Evolutionary conservation across 2,113 vertebrate species (phyloP).

Genomic region (Hemibagrus wyckioides): DNA sequence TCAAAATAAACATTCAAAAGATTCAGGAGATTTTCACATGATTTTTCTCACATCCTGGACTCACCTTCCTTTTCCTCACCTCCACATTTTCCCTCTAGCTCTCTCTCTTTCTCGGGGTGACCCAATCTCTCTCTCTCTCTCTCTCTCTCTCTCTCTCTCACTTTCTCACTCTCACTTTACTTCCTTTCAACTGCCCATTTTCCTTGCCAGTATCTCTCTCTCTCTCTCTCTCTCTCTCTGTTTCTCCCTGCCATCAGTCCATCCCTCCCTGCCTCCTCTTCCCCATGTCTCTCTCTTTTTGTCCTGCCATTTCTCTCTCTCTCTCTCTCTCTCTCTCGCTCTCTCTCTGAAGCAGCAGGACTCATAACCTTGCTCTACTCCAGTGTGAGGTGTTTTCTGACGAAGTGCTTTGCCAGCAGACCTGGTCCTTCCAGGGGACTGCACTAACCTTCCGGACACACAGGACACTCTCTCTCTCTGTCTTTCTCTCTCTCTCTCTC

Average conservation of each 20-base stretch:
- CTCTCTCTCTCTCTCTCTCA: neutral
- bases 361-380: constrained; percentile 74
- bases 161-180: constrained; percentile 41
- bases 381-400: constrained; percentile 69
- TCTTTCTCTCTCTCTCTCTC: constrained; percentile 57
- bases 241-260: constrained; percentile 49
- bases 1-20: no score
- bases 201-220: constrained; percentile 2
- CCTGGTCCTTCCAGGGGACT: constrained; percentile 73
- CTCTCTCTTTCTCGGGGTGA: neutral
- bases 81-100: constrained; percentile 47
- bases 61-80: constrained; percentile 33
- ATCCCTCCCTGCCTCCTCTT: constrained; percentile 36
- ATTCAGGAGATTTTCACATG: neutral
- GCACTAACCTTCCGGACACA: constrained; percentile 74
- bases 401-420: constrained; percentile 78
- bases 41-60: constrained; percentile 62
- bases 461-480: constrained; percentile 66
- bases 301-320: constrained; percentile 65
- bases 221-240: constrained; percentile 34
- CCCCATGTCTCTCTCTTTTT: constrained; percentile 46
- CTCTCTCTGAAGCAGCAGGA: constrained; percentile 70
- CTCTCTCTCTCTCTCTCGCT: constrained; percentile 71
- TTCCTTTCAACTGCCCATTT: constrained; percentile 10
- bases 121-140: constrained; percentile 44